Conservation (phyloP, 2,888 invertebrate genomes). For the Epinotia nisella region DNA sequence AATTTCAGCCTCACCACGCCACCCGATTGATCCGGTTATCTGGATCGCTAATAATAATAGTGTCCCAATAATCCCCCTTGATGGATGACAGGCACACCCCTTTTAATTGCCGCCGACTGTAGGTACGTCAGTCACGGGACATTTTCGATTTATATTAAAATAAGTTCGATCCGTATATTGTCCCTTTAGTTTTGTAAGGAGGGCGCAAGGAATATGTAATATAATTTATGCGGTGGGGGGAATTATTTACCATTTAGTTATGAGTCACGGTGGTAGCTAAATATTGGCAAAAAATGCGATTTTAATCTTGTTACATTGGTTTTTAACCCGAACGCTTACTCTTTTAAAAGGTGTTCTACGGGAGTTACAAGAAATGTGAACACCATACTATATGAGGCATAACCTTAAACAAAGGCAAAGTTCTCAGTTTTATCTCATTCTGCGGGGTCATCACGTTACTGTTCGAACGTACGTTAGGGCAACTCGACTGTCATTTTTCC, state of each 20-base stretch:
- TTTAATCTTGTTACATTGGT: background rate
- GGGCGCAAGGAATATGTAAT: slow-evolving; percentile 41
- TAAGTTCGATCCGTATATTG: slow-evolving; percentile 67
- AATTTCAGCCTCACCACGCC: slow-evolving; percentile 63
- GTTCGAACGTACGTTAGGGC: no score
- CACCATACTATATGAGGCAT: no score
- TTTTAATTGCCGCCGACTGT: slow-evolving; percentile 80
- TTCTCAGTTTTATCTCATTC: no score
- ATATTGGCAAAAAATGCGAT: slow-evolving; percentile 11
- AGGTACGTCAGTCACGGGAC: slow-evolving; percentile 72
- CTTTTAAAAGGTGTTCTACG: no score
- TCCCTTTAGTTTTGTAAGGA: slow-evolving; percentile 52
- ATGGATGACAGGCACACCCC: slow-evolving; percentile 80
- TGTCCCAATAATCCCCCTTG: slow-evolving; percentile 76
- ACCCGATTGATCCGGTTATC: slow-evolving; percentile 76
- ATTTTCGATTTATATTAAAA: slow-evolving; percentile 83
- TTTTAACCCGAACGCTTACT: background rate
- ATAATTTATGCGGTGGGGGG: slow-evolving; percentile 41
- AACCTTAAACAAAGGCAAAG: no score
- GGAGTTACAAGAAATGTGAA: no score
- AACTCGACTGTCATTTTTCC: no score
- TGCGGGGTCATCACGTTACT: no score
- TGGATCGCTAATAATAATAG: slow-evolving; percentile 78
- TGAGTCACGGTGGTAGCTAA: slow-evolving; percentile 34
- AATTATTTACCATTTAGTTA: slow-evolving; percentile 43